Percentiles rank a stretch among this genome's conserved stretches.
Conservation (phyloP, 2,797 vertebrate genomes). For the Melanotaenia parkinsoni region DNA sequence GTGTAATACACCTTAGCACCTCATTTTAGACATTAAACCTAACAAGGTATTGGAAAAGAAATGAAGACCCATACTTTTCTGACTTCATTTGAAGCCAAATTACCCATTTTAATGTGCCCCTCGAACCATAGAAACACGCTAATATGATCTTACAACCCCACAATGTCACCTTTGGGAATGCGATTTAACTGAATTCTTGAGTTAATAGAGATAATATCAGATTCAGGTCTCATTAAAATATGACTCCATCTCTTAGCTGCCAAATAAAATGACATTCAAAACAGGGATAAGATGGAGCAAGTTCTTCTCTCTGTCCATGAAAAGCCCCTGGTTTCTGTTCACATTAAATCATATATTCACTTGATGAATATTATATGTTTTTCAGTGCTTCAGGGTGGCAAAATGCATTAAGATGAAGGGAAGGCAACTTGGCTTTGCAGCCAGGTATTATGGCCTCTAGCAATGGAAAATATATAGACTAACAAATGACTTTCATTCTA, state of each 20-base stretch:
- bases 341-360: conserved; percentile 37
- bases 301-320: conserved; percentile 43
- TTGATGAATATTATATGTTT: conserved; percentile 59
- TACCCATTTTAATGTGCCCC: conserved; percentile 66
- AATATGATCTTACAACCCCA: conserved; percentile 60
- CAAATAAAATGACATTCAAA: conserved; percentile 50
- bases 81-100: conserved; percentile 74
- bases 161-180: conserved; percentile 65
- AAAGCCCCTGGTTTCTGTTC: conserved; percentile 50
- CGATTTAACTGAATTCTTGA: conserved; percentile 59
- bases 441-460: conserved; percentile 56
- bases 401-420: conserved; percentile 56
- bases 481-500: conserved; percentile 68
- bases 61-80: conserved; percentile 48
- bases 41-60: conserved; percentile 64
- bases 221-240: conserved; percentile 63
- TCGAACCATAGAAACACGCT: conserved; percentile 67
- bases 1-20: conserved; percentile 38
- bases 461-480: conserved; percentile 54
- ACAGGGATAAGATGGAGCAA: conserved; percentile 41
- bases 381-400: conserved; percentile 52
- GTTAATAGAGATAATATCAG: conserved; percentile 73
- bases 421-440: conserved; percentile 46
- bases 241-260: conserved; percentile 54
- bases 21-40: conserved; percentile 54